A percentile compares a stretch with the other conserved stretches of the same genome.
phyloP scores from a whole-genome alignment of 1,140 invertebrate species.

The Hylaeus anthracinus region DNA sequence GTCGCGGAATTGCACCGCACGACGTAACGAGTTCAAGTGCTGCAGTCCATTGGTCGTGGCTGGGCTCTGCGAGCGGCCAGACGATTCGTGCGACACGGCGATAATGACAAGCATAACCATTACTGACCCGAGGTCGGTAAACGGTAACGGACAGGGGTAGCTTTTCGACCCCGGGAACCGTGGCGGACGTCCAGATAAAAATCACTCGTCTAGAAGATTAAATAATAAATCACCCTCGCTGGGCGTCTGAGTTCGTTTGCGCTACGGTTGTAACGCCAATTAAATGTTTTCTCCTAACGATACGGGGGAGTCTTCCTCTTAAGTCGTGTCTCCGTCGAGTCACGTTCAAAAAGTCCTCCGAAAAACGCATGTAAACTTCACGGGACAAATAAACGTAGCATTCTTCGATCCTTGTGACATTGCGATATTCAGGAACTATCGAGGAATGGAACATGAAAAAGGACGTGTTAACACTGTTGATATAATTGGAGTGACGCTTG shows the following conservation, averaged over 20 bases:
- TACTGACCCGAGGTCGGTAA: constrained; percentile 72
- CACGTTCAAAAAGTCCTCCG: too few relatives aligned
- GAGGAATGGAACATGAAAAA: too few relatives aligned
- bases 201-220: constrained; percentile 73
- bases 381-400: too few relatives aligned
- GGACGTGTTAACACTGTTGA: too few relatives aligned
- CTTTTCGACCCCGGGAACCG: constrained; percentile 59
- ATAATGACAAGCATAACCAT: constrained; percentile 76
- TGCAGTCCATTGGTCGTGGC: constrained; percentile 56
- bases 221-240: constrained; percentile 68
- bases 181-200: constrained; percentile 65
- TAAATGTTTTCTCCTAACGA: constrained; percentile 54
- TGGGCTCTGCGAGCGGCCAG: constrained; percentile 35
- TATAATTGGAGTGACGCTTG: too few relatives aligned
- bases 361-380: too few relatives aligned
- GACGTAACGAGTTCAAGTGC: constrained; percentile 60
- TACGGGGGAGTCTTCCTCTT: constrained; percentile 15
- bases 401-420: too few relatives aligned
- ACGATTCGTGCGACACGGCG: constrained; percentile 71
- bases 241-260: constrained; percentile 38
- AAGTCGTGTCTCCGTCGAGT: background rate
- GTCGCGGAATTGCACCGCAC: constrained; percentile 50
- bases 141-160: constrained; percentile 62
- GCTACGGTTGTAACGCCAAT: constrained; percentile 42
- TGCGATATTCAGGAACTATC: too few relatives aligned